A percentile compares a stretch with the other conserved stretches of the same genome.
These are phyloP conservation scores for Celastrina argiolus DNA, from an alignment of 2,888 invertebrate genomes.

Conservation along the genomic window DNA sequence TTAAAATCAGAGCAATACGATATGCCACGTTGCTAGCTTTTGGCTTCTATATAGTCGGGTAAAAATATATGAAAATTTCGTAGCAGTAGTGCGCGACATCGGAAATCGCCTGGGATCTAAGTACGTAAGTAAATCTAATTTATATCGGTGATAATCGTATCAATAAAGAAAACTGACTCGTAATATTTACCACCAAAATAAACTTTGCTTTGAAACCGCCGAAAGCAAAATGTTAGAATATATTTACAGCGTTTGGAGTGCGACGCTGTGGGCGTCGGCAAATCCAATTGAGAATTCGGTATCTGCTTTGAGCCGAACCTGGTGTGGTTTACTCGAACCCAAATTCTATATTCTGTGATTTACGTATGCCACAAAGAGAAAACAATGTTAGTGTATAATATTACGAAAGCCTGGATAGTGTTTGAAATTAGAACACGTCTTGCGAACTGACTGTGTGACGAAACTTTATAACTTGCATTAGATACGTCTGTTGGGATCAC, in stretches of 20 bases:
- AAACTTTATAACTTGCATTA: too few species aligned
- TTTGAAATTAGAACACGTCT: not conserved
- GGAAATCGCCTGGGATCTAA: too few species aligned
- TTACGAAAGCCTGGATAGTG: not conserved
- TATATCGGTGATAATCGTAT: too few species aligned
- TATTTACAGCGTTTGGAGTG: not conserved
- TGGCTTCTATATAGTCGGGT: too few species aligned
- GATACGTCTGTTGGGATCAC: too few species aligned
- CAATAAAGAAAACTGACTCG: too few species aligned
- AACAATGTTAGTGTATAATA: not conserved
- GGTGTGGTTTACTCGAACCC: not conserved
- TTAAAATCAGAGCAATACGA: too few species aligned
- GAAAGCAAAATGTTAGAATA: not conserved
- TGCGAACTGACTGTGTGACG: too few species aligned
- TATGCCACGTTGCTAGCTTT: too few species aligned
- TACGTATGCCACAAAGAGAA: not conserved
- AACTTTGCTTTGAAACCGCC: not conserved
- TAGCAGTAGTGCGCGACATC: too few species aligned
- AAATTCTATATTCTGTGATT: not conserved
- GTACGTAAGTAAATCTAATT: too few species aligned
- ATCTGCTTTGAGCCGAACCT: not conserved
- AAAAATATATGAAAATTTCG: too few species aligned
- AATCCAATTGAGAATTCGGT: constrained; percentile 4
- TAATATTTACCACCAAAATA: not conserved
- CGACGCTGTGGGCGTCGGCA: not conserved